Percentiles rank a stretch among this genome's conserved stretches.
These are phyloP conservation scores for Oryzias javanicus DNA, from an alignment of 2,113 vertebrate species.

Conservation along the genomic window DNA sequence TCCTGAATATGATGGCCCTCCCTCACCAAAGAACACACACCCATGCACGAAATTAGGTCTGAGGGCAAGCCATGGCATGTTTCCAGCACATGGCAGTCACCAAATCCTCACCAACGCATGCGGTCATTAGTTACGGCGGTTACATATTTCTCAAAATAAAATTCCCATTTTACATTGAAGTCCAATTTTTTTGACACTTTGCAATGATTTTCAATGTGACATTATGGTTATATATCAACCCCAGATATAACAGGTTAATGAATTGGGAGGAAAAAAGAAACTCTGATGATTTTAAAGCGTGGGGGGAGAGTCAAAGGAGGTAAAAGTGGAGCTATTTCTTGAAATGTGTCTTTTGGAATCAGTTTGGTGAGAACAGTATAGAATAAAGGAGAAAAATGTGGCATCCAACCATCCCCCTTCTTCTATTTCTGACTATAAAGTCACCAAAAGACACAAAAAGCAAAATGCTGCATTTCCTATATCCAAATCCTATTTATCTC, in stretches of 20 bases:
- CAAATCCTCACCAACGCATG: not conserved
- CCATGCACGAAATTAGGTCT: slow-evolving; percentile 20
- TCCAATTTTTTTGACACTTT: no score
- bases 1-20: not conserved
- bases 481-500: no score
- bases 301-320: slow-evolving; percentile 59
- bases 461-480: slow-evolving; percentile 42
- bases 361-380: slow-evolving; percentile 62
- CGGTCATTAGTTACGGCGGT: no score
- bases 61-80: slow-evolving; percentile 67
- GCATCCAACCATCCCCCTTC: slow-evolving; percentile 61
- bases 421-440: slow-evolving; percentile 69
- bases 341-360: slow-evolving; percentile 74
- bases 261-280: slow-evolving; percentile 6
- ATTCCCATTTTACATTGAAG: no score
- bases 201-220: no score
- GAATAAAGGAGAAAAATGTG: slow-evolving; percentile 65
- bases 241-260: no score
- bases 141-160: no score
- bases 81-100: slow-evolving; percentile 46
- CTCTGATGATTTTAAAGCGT: slow-evolving; percentile 51
- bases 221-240: no score
- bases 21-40: slow-evolving; percentile 2
- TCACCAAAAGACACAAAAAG: slow-evolving; percentile 68
- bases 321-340: slow-evolving; percentile 75